These are phyloP conservation scores for Papilio aristodemus DNA, from an alignment of 1,140 invertebrate genomes.

Conservation along the genomic window DNA sequence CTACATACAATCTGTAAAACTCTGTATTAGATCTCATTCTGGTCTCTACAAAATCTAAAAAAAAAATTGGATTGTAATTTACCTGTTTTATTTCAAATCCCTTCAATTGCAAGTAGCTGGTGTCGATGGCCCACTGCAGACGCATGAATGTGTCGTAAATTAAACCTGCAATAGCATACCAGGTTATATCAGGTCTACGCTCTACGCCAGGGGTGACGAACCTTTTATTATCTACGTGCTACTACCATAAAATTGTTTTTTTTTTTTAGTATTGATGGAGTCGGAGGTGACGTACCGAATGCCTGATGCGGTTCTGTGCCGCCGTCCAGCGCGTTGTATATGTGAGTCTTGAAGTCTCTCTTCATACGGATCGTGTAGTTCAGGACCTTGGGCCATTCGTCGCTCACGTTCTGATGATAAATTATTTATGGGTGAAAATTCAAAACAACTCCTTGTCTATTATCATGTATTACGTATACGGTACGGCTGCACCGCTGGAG, in stretches of 20 bases:
- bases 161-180: slow-evolving; percentile 43
- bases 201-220: too few species aligned
- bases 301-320: slow-evolving; percentile 32
- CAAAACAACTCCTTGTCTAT: too few species aligned
- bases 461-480: too few species aligned
- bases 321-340: slow-evolving; percentile 27
- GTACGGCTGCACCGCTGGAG: too few species aligned
- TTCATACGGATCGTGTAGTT: slow-evolving; percentile 60
- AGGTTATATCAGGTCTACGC: too few species aligned
- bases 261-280: not conserved
- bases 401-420: slow-evolving; percentile 35
- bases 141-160: slow-evolving; percentile 55
- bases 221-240: too few species aligned
- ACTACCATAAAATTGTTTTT: too few species aligned
- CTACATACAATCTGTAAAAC: too few species aligned
- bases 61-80: slow-evolving; percentile 23
- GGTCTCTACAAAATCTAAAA: slow-evolving; percentile 8
- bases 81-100: slow-evolving; percentile 49
- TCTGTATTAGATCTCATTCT: too few species aligned
- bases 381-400: slow-evolving; percentile 44
- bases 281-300: slow-evolving; percentile 45
- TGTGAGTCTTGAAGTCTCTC: slow-evolving; percentile 41
- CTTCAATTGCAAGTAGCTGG: slow-evolving; percentile 50
- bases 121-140: slow-evolving; percentile 68
- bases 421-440: too few species aligned